Base-by-base conservation (phyloP, 2,113 vertebrate species). In the Ptilorrhoa leucosticta region DNA sequence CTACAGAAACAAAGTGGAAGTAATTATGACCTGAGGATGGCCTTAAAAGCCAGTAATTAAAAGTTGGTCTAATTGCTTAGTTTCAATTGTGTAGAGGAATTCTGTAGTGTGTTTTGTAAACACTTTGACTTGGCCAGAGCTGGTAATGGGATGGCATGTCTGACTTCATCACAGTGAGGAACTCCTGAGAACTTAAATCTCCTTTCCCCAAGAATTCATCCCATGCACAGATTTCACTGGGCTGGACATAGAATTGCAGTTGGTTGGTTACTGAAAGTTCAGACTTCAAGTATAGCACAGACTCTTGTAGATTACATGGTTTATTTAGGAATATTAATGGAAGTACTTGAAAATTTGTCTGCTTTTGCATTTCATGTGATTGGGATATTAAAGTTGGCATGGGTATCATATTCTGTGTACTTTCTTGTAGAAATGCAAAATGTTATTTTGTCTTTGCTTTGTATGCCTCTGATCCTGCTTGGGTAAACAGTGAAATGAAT, bases 11-110 rank as follows among this genome's bases (percentile, higher is more conserved):
- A 75, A 94, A 93, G 51, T 48, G 56, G 71, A 95, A 89, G 11
- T 90, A 87, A 92, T 87, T 75, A 78, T n/a, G 83, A 89, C 65
- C 64, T 9, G 40, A 90, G 28, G 33, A 68, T 71, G 85, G 64
- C 53, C 83, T 87, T 90, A 90, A 92, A 93, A 87, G 56, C 24
- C 57, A 27, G 28, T 71, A 90, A 96, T 89, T 95, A 96, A 78
- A 77, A 92, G 53, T 64, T 69, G 44, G 30, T 90, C 73, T 94
- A 95, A 94, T 89, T 96, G 76, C 81, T 91, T 60, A 3, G 9
- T 72, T 87, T 64, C 70, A 91, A 7, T 94, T 95, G 73, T 92
- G 28, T 35, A 31, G 56, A 84, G 72, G 61, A 90, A 95, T 93
- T 90, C 20, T 65, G n/a, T 37, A 57, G 44, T 56, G 27, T 61